Conservation (phyloP, 2,797 vertebrate genomes). For the Cygnus olor region DNA sequence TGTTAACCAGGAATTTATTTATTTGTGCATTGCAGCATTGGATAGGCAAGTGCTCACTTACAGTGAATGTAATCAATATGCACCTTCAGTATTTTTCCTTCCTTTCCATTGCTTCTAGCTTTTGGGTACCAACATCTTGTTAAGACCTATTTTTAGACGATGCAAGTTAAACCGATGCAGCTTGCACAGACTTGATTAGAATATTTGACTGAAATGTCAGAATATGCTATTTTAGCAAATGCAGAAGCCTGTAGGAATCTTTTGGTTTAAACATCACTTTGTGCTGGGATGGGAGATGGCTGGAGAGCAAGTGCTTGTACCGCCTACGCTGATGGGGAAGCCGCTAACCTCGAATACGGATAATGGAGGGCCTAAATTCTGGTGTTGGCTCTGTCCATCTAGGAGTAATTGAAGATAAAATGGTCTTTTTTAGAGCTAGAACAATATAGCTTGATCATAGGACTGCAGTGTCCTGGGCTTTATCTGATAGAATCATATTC, state of each 20-base stretch:
- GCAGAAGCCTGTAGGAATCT: neutral
- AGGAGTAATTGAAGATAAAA: neutral
- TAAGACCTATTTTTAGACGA: slow-evolving; percentile 22
- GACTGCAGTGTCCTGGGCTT: neutral
- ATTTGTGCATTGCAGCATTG: neutral
- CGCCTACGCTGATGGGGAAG: neutral
- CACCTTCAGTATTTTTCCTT: neutral
- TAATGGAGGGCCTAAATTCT: neutral
- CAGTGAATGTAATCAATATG: neutral
- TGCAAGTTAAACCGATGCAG: neutral
- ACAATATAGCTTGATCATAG: neutral
- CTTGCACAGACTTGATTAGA: neutral
- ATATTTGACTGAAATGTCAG: slow-evolving; percentile 4
- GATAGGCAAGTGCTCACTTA: neutral
- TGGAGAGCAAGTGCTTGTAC: neutral
- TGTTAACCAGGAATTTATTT: neutral
- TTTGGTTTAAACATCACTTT: neutral
- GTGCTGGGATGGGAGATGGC: neutral
- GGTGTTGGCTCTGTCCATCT: neutral
- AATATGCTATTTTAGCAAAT: neutral
- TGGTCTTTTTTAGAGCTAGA: neutral
- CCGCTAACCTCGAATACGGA: neutral
- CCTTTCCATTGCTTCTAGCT: neutral
- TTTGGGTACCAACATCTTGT: neutral
- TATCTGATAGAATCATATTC: neutral